A percentile compares a stretch with the other conserved stretches of the same genome.
Conservation (phyloP, 1,140 invertebrate genomes). For the Hirudo medicinalis region DNA sequence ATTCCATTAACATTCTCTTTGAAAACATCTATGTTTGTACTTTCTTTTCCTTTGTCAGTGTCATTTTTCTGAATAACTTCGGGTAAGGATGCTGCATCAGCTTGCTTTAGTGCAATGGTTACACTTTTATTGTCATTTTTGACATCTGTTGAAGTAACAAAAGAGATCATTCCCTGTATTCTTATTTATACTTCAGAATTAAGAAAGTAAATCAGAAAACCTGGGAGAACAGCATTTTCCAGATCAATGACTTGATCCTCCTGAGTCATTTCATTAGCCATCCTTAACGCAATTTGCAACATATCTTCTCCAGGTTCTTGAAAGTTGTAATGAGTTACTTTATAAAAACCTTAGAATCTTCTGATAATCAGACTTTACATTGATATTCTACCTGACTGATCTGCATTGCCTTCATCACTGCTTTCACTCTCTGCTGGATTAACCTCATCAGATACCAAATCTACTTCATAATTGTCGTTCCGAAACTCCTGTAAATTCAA, state of each 20-base stretch:
- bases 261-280: constrained; percentile 67
- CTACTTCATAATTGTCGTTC: too few relatives aligned
- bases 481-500: too few relatives aligned
- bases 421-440: too few relatives aligned
- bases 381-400: too few relatives aligned
- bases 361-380: too few relatives aligned
- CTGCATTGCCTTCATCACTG: too few relatives aligned
- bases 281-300: constrained; percentile 71
- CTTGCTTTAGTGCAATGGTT: background rate
- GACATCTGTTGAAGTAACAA: background rate
- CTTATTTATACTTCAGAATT: background rate
- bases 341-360: too few relatives aligned
- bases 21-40: background rate
- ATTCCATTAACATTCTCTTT: background rate
- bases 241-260: constrained; percentile 46
- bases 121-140: background rate
- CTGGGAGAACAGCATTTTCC: constrained; percentile 31
- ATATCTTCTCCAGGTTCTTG: constrained; percentile 55
- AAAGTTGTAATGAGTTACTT: too few relatives aligned
- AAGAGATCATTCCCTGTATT: background rate
- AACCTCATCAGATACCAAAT: too few relatives aligned
- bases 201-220: constrained; percentile 19
- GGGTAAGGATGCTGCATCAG: background rate
- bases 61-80: background rate
- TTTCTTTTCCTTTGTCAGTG: background rate